Base-by-base conservation (phyloP, 2,113 vertebrate species). In the Rousettus leschenaultii region DNA sequence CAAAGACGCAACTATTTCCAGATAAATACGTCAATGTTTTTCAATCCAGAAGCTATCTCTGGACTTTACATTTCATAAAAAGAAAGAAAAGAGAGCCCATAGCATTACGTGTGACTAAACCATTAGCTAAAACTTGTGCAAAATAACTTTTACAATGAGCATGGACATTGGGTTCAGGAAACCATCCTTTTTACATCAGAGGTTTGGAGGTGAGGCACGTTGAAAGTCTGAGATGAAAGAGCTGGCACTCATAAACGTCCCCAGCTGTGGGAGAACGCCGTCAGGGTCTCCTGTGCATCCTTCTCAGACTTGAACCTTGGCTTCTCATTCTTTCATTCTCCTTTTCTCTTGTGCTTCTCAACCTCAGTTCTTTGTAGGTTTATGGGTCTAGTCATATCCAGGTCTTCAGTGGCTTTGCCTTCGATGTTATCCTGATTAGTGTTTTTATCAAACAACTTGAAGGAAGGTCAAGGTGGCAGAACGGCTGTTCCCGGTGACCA, bases 101-200 rank as follows among this genome's bases (percentile, higher is more conserved):
- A 74, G 33, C 59, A 30, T 75, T 86, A 63, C n/a, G 33, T 18
- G 11, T 65, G 51, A 85, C 43, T 80, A 82, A 95, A 53, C 13
- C 33, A 89, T 89, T 48, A 59, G 65, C n/a, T 71, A 11, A 26
- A 71, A 89, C 48, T 79, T 75, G 40, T 57, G 18, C 24, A 57
- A 80, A 91, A 71, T n/a, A 79, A 48, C 35, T 93, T 95, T 93
- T 73, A 68, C 2, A 59, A n/a, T 61, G 57, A 95, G 53, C 22
- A 35, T 33, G 48, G 82, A 66, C 45, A 24, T 0, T 61, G 40
- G 16, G 5, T 57, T 85, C 73, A 35, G 57, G 26, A 79, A 89
- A 61, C 7, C 26, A 65, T 19, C 19, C 33, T 65, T 77, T 75
- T 85, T 71, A 38, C 86, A 68, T 9, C 0, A 18, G 19, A 28